Base-by-base conservation (phyloP, 2,113 vertebrate genomes). In the Periophthalmodon schlosseri region DNA sequence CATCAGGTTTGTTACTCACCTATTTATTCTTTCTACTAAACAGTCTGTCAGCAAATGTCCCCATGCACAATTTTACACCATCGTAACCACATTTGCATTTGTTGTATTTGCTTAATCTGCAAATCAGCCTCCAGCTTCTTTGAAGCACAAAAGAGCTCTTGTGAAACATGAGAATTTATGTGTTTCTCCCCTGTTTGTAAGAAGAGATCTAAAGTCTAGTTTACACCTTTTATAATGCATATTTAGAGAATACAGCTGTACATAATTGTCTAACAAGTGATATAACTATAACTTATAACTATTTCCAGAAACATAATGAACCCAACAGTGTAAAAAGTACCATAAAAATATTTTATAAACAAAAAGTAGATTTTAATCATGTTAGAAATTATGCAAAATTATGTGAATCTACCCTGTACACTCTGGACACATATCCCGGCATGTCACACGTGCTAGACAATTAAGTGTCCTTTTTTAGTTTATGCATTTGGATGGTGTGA, bases 1-100 rank as follows among this genome's bases (percentile, higher is more conserved):
- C 80, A 96, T 97, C 90, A 97, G 96, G 96, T 97, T 61, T 67
- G 20, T 70, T 61, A 68, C 24, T 16, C n/a, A 60, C 54, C 10
- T 58, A 13, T 49, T 50, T 75, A 78, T 79, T 52, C 77, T 58
- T 64, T 69, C n/a, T 47, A n/a, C 71, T 21, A 23, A 73, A 71
- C 72, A 82, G 16, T 74, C 69, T 86, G 72, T 64, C 71, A 52
- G 77, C 46, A 3, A 68, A 77, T 9, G 58, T 73, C 73, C 64
- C 0, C 7, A 68, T 67, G 70, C 72, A 70, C 78, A 71, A 80
- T 82, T 86, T 65, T 73, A 74, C 75, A 74, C 68, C 61, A 77
- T 74, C 77, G 84, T 63, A 60, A 60, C 66, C 66, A 75, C 65
- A 77, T 79, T 78, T 84, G 70, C 44, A 76, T 79, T 65, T 20